Evolutionary conservation across 1,140 invertebrate genomes (phyloP).

Genomic region (Zeugodacus cucurbitae): DNA sequence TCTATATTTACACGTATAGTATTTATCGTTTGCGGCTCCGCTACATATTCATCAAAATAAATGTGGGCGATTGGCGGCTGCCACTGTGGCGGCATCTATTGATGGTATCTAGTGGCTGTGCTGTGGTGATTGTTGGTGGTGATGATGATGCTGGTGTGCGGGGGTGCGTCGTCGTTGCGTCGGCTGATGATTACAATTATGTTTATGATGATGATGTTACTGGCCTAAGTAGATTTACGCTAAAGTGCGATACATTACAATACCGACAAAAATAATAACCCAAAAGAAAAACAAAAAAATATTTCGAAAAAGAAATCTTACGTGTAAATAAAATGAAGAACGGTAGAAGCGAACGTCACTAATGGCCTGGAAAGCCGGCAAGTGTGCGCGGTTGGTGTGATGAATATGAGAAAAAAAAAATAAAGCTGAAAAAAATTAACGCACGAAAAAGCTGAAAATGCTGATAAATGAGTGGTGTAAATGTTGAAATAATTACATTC

Average conservation of each 20-base stretch:
- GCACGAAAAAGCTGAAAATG: constrained; percentile 37
- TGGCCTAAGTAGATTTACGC: constrained; percentile 23
- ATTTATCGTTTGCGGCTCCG: not conserved
- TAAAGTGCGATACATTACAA: constrained; percentile 22
- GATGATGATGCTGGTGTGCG: not conserved
- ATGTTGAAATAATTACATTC: constrained; percentile 45
- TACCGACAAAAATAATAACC: not conserved
- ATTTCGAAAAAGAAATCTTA: not conserved
- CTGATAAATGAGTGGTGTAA: constrained; percentile 47
- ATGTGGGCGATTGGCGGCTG: constrained; percentile 23
- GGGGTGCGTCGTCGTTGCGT: not conserved
- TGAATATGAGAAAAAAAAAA: not conserved
- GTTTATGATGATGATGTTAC: constrained; percentile 40
- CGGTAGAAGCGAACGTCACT: not conserved
- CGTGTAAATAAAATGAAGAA: constrained; percentile 1
- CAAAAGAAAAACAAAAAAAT: not conserved
- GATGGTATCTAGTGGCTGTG: not conserved
- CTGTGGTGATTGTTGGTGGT: not conserved
- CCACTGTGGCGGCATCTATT: constrained; percentile 4
- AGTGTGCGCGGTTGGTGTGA: constrained; percentile 9
- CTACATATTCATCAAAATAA: constrained; percentile 28
- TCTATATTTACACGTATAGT: not conserved
- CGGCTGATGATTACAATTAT: constrained; percentile 28
- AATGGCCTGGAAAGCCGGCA: constrained; percentile 18
- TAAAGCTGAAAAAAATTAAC: not conserved